A percentile compares a stretch with the other conserved stretches of the same genome.
phyloP scores from a whole-genome alignment of 35 echinoderm and acorn worm genomes.

The Antedon bifida region DNA sequence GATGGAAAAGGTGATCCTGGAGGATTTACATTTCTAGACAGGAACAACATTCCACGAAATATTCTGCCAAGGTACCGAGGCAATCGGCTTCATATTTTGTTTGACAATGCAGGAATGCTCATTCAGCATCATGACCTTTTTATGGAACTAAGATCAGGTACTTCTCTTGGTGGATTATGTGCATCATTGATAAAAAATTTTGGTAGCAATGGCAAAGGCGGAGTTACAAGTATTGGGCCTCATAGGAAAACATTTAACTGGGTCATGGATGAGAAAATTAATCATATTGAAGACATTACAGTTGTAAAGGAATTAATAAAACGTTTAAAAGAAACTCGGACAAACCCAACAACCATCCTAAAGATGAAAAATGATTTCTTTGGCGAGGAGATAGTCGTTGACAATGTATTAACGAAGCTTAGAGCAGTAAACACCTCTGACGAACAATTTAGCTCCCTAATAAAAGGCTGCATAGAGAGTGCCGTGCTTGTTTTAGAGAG shows the following conservation, averaged over 20 bases:
- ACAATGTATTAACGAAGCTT: no score
- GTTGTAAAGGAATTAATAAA: no score
- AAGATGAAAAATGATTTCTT: no score
- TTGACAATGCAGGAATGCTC: conserved; percentile 29
- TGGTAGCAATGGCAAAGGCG: not conserved
- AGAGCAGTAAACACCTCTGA: no score
- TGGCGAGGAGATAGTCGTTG: no score
- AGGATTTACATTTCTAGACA: conserved; percentile 13
- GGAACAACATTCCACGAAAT: not conserved
- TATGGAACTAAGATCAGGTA: no score
- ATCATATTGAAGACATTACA: no score
- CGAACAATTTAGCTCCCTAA: no score
- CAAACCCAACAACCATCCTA: no score
- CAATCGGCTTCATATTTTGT: conserved; percentile 30
- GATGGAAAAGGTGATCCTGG: conserved; percentile 42
- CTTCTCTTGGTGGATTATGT: not conserved
- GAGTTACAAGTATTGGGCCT: not conserved
- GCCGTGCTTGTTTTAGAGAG: no score
- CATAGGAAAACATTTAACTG: not conserved
- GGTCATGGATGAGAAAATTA: not conserved
- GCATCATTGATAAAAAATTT: not conserved
- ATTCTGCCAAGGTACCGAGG: conserved; percentile 25
- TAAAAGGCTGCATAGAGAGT: no score
- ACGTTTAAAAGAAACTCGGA: no score
- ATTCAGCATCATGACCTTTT: not conserved